phyloP scores from a whole-genome alignment of 2,797 vertebrate species.

The Poecilia picta region DNA sequence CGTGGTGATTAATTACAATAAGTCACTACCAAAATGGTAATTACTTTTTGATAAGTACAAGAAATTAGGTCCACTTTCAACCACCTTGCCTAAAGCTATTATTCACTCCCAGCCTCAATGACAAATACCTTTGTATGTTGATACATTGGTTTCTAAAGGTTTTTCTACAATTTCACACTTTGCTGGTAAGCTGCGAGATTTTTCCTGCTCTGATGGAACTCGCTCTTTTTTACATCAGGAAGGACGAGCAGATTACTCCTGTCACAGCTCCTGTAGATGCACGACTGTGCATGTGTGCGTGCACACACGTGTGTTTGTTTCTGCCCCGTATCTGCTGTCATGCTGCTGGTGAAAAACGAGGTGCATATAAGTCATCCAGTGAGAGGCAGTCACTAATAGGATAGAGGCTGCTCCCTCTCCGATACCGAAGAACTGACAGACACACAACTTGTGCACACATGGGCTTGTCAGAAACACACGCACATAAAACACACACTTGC shows the following conservation, averaged over 20 bases:
- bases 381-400: slow-evolving; percentile 80
- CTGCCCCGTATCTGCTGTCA: slow-evolving; percentile 74
- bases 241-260: slow-evolving; percentile 53
- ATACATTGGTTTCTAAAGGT: slow-evolving; percentile 7
- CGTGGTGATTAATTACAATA: slow-evolving; percentile 12
- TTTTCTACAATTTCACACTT: slow-evolving; percentile 16
- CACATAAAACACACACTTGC: slow-evolving; percentile 22
- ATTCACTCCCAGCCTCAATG: neutral
- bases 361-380: slow-evolving; percentile 80
- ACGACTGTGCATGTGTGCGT: slow-evolving; percentile 22
- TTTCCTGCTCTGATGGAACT: slow-evolving; percentile 36
- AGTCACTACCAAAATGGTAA: slow-evolving; percentile 10
- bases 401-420: slow-evolving; percentile 62
- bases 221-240: slow-evolving; percentile 45
- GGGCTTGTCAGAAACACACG: slow-evolving; percentile 17
- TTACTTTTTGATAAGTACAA: slow-evolving; percentile 15
- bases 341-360: slow-evolving; percentile 74
- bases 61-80: slow-evolving; percentile 8
- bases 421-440: slow-evolving; percentile 28
- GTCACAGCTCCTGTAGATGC: slow-evolving; percentile 47
- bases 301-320: slow-evolving; percentile 43
- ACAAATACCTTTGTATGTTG: neutral
- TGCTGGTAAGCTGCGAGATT: slow-evolving; percentile 28
- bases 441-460: slow-evolving; percentile 42
- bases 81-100: neutral